Evolutionary conservation across 2,113 vertebrate species (phyloP).

Genomic region (Beaufortia kweichowensis): DNA sequence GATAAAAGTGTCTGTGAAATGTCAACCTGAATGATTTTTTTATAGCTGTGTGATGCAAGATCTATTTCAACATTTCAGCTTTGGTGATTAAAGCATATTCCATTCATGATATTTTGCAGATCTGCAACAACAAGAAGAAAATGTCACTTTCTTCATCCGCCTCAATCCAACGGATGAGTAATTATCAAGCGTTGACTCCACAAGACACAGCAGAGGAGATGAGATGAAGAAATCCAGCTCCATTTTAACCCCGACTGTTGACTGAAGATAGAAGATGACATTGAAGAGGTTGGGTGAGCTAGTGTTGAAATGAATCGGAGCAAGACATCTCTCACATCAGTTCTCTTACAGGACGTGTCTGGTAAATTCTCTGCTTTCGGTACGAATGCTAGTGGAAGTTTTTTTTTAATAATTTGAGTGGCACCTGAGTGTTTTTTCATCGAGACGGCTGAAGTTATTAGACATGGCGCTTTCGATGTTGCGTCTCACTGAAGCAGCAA

Average conservation of each 20-base stretch:
- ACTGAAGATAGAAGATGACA: constrained; percentile 3
- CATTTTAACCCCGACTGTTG: not conserved
- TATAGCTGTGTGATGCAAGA: too few species aligned
- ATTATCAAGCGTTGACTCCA: not conserved
- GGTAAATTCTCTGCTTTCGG: constrained; percentile 57
- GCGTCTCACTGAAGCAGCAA: constrained; percentile 82
- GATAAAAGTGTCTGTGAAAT: constrained; percentile 4
- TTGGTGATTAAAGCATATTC: not conserved
- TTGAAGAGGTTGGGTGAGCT: not conserved
- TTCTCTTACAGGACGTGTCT: too few species aligned
- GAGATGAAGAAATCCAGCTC: not conserved
- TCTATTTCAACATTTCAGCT: too few species aligned
- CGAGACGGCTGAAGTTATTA: constrained; percentile 69
- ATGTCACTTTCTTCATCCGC: not conserved
- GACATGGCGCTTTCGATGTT: constrained; percentile 75
- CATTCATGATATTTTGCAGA: not conserved
- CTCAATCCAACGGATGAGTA: too few species aligned
- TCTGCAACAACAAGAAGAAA: not conserved
- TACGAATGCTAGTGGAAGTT: constrained; percentile 67
- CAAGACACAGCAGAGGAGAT: not conserved
- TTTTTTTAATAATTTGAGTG: constrained; percentile 73
- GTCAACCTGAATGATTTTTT: constrained; percentile 15
- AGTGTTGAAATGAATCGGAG: too few species aligned
- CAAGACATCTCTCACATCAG: too few species aligned
- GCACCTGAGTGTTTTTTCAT: constrained; percentile 62